Base-by-base conservation (phyloP, 2,888 invertebrate genomes). In the Boloria euphrosyne region DNA sequence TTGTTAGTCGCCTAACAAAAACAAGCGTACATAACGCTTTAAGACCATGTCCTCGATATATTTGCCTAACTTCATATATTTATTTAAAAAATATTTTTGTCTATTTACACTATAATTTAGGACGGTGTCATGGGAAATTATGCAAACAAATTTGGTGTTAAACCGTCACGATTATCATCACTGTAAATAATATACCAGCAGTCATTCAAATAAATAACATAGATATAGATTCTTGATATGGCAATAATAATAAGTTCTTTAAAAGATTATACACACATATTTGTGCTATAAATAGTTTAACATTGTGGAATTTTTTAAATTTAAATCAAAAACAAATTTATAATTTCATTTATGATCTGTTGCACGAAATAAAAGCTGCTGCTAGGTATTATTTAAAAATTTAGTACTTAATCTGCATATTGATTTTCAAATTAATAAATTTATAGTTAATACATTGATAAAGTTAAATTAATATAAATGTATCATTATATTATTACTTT, bases 81-180 rank as follows among this genome's bases (percentile, higher is more conserved):
- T 70, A 55, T 68, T 66, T 58, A 66, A 69, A 72, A 67, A 47
- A 54, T 61, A 55, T 54, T 49, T 59, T 43, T 66, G 70, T 73
- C 31, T 38, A 38, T 38, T 38, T 38, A 10, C 31, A 38, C 31
- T 38, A 10, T 2, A 38, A 38, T 38, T 38, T 38, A 38, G 31
- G 31, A 38, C 0, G 31, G 10, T 10, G 10, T 38, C 31, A 38
- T 7, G 31, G 31, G 31, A 38, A 2, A 77, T 75, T 71, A 67
- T 59, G 70, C 74, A 67, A 71, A 71, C 67, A 73, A 74, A 75
- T 75, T 69, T 69, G 65, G 58, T 69, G 75, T 80, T 76, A 67
- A 70, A 61, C 55, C 67, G 74, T 78, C 80, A 78, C 76, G 81
- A 74, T 65, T 67, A 54, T 54, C 43, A 13, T 38, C 10, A 38